Percentiles rank a stretch among this genome's conserved stretches.
These are phyloP conservation scores for Gobius niger DNA, from an alignment of 2,113 vertebrate species.

Conservation along the genomic window DNA sequence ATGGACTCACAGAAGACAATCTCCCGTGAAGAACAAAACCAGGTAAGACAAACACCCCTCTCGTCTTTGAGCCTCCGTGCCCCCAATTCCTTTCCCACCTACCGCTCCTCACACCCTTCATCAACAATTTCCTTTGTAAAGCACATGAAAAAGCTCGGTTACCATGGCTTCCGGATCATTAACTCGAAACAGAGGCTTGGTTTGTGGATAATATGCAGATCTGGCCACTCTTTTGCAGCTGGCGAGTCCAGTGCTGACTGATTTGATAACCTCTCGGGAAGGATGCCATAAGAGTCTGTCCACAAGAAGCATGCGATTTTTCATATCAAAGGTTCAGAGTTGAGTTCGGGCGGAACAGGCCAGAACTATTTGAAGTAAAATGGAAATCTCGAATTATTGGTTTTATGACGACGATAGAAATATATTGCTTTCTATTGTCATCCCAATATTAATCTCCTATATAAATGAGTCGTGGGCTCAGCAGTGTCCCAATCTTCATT, in stretches of 20 bases:
- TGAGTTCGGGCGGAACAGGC: neutral
- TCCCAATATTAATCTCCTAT: too few relatives aligned
- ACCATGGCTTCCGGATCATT: constrained; percentile 63
- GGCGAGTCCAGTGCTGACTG: constrained; percentile 17
- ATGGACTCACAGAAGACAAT: constrained; percentile 81
- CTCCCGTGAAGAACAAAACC: constrained; percentile 79
- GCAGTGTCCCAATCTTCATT: too few relatives aligned
- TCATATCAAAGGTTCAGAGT: neutral
- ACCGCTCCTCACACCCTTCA: constrained; percentile 19
- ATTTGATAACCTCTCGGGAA: constrained; percentile 25
- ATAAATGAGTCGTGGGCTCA: too few relatives aligned
- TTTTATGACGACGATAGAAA: too few relatives aligned
- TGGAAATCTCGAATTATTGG: too few relatives aligned
- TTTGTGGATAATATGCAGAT: constrained; percentile 54
- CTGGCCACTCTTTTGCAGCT: constrained; percentile 41
- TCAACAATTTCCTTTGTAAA: constrained; percentile 30
- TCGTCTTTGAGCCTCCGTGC: neutral
- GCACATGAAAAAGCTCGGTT: constrained; percentile 35
- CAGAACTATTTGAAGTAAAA: too few relatives aligned
- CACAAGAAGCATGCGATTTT: constrained; percentile 8
- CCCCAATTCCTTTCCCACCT: constrained; percentile 3
- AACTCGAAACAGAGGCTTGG: constrained; percentile 45
- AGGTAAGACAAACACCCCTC: constrained; percentile 58
- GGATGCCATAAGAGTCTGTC: constrained; percentile 25
- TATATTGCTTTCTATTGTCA: too few relatives aligned